Conservation (phyloP, 2,797 vertebrate species). For the Mormyrops boulengeri region DNA sequence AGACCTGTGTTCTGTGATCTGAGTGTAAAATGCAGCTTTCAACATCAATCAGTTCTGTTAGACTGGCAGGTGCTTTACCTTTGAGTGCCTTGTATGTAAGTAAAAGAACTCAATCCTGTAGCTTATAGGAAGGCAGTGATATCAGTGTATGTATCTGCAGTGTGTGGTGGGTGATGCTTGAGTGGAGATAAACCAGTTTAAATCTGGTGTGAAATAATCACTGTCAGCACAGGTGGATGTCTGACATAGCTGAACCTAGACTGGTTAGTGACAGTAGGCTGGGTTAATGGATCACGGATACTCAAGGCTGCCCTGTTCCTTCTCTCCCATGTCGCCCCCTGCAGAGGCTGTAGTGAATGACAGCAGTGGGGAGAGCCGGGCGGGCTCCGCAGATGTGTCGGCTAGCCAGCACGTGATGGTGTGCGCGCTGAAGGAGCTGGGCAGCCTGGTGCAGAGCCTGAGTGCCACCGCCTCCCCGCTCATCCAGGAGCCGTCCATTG, state of each 20-base stretch:
- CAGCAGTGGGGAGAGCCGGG: conserved; percentile 84
- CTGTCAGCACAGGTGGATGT: background rate
- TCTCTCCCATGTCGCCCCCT: background rate
- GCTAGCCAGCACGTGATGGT: conserved; percentile 98
- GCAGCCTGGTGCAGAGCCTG: conserved; percentile 92
- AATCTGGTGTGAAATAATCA: background rate
- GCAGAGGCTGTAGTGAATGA: conserved; percentile 94
- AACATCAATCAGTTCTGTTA: background rate
- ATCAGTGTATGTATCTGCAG: background rate
- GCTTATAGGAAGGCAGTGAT: background rate
- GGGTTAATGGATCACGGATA: background rate
- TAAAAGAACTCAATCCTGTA: background rate
- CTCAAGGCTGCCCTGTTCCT: background rate
- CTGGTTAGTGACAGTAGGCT: background rate
- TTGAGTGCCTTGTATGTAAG: background rate
- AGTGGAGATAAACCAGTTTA: background rate
- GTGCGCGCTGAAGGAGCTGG: conserved; percentile 91
- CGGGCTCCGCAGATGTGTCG: conserved; percentile 82
- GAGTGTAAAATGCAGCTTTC: background rate
- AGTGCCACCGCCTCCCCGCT: conserved; percentile 92
- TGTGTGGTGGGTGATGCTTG: background rate
- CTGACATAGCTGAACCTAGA: background rate
- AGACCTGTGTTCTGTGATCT: background rate
- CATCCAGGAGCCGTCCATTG: conserved; percentile 92
- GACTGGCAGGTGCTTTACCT: background rate